Percentiles rank a stretch among this genome's conserved stretches.
phyloP scores from a whole-genome alignment of 2,888 invertebrate species.

The Carcina quercana region DNA sequence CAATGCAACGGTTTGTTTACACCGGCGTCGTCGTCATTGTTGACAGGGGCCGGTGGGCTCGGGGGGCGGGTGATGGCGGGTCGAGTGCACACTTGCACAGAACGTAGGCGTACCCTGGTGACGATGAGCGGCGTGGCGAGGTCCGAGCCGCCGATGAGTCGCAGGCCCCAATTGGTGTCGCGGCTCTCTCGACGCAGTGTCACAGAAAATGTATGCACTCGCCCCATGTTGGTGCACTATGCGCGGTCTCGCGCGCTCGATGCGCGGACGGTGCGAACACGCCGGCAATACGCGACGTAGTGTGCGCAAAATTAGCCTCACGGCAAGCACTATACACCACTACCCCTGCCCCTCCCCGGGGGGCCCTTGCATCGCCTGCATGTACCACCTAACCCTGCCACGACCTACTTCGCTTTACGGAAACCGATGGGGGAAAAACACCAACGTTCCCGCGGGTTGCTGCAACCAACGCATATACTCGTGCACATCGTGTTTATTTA shows the following conservation, averaged over 20 bases:
- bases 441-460: constrained; percentile 27
- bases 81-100: too few relatives aligned
- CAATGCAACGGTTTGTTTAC: constrained; percentile 62
- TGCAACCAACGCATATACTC: constrained; percentile 9
- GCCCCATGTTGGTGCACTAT: constrained; percentile 73
- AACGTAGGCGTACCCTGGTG: constrained; percentile 80
- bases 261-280: constrained; percentile 48
- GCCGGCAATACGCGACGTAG: constrained; percentile 59
- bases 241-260: constrained; percentile 38
- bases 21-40: constrained; percentile 27
- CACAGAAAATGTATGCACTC: constrained; percentile 84
- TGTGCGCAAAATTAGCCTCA: constrained; percentile 60
- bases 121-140: constrained; percentile 90
- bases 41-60: constrained; percentile 4
- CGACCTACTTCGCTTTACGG: constrained; percentile 61
- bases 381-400: constrained; percentile 53
- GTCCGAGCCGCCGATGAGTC: constrained; percentile 90
- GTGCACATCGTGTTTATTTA: constrained; percentile 28
- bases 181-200: constrained; percentile 81
- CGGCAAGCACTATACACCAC: constrained; percentile 44
- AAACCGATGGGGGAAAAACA: constrained; percentile 41
- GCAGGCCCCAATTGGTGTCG: constrained; percentile 88
- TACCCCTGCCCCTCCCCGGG: constrained; percentile 45
- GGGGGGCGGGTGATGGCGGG: constrained; percentile 12
- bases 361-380: constrained; percentile 36